Base-by-base conservation (phyloP, 2,113 vertebrate species). In the Siniperca chuatsi region DNA sequence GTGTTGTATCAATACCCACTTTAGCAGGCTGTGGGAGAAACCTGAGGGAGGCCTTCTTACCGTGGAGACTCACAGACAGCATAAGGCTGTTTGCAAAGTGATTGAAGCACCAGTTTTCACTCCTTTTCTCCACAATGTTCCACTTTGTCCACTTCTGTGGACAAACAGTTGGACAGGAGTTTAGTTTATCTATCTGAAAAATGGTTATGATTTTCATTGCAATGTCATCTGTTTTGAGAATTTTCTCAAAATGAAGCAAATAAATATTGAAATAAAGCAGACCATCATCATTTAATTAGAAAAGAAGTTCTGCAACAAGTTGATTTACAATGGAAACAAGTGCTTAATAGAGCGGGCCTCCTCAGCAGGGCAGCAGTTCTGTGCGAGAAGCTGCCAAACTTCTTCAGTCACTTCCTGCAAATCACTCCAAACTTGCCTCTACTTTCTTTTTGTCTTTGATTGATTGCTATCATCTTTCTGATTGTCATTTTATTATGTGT, bases 401-500 rank as follows among this genome's bases (percentile, higher is more conserved):
- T 62, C n/a, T 35, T 67, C 42, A 75, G 15, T 50, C 18, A 9
- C 20, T 44, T 78, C 25, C 44, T 70, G 57, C 29, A 70, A 60
- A 75, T 74, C 46, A 44, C 37, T 46, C 4, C 58, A 83, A 65
- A 70, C 58, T 73, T 35, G 29, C 20, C 12, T 74, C 40, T 37
- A 2, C 11, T 55, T 40, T 69, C 37, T 68, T 79, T 73, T 55
- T 69, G 25, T 50, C 37, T 81, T 81, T 86, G 78, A 90, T 75
- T 85, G 85, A 87, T 85, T 77, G 42, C 71, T 20, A 65, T 65
- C 75, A 68, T 87, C 65, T 72, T 58, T 76, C 58, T 70, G 69
- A 71, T 71, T 82, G 79, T 85, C 75, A 73, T 75, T 79, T 35
- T 82, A 72, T 87, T 69, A 79, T 58, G 81, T 40, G 64, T 64